Base-by-base conservation (phyloP, 2,113 vertebrate genomes). In the Heterochromis multidens region DNA sequence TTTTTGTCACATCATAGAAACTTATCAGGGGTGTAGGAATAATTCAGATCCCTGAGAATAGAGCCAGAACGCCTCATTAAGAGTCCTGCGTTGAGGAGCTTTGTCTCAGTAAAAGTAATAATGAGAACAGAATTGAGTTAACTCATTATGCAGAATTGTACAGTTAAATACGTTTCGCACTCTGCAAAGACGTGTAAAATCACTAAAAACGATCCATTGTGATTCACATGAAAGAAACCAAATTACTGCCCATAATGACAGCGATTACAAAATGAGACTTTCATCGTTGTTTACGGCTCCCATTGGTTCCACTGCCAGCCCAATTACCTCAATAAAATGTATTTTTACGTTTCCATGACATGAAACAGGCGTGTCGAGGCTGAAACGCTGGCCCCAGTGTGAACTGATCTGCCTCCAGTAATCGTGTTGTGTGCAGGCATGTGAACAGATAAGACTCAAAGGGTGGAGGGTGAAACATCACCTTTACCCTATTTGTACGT, bases 351-450 rank as follows among this genome's bases (percentile, higher is more conserved):
- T 84, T 92, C 81, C 83, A 80, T 61, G 54, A 46, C 19, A 62
- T 79, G 49, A 59, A 84, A 88, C 82, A 86, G 87, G 90, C 80
- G 81, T 93, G 86, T 93, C 80, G 37, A 78, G 72, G 82, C 86
- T 86, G 77, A 74, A 33, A 82, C 76, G 70, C 77, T 72, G 85
- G 89, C 90, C 86, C 83, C 77, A 84, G 49, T 4, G 85, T 87
- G 78, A 90, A 90, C 81, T 87, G 87, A 90, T 91, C 87, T 83
- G 81, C 76, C 85, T 87, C 59, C 76, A 91, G 84, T 92, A 87
- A 85, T 82, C 67, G 84, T 87, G 84, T 52, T 86, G 46, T 85
- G 80, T 83, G 82, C 77, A 76, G 85, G 40, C 85, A 87, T 80
- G 82, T 85, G 85, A 84, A 77, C 82, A 89, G 86, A 91, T 88